Conservation (phyloP, 2,888 invertebrate genomes). For the Agriopis leucophaearia region DNA sequence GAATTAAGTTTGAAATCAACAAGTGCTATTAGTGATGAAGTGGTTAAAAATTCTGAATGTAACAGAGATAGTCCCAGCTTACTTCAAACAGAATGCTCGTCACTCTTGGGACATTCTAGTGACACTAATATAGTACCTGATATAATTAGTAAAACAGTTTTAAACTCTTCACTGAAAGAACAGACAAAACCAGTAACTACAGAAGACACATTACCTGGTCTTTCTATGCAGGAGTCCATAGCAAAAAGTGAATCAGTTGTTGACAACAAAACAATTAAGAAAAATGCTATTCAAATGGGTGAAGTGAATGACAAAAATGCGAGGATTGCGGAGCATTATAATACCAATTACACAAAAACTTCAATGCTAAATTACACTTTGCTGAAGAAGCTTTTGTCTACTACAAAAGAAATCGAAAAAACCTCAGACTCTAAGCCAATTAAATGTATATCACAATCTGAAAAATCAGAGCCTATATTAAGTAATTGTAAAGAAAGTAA, state of each 20-base stretch:
- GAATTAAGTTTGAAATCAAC: conserved; percentile 26
- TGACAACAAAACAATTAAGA: conserved; percentile 33
- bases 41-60: conserved; percentile 32
- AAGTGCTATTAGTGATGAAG: conserved; percentile 19
- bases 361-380: conserved; percentile 75
- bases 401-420: conserved; percentile 67
- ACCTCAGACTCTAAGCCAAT: conserved; percentile 54
- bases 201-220: conserved; percentile 10
- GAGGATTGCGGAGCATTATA: conserved; percentile 18
- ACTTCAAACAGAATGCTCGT: conserved; percentile 10
- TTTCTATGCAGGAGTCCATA: conserved; percentile 11
- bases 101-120: conserved; percentile 23
- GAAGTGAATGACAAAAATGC: conserved; percentile 37
- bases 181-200: conserved; percentile 5
- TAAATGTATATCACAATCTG: conserved; percentile 54
- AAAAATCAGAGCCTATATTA: conserved; percentile 49
- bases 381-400: conserved; percentile 77
- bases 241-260: conserved; percentile 22
- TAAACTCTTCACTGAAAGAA: conserved; percentile 34
- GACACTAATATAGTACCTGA: conserved; percentile 39
- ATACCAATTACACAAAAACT: conserved; percentile 47
- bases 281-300: conserved; percentile 33
- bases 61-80: conserved; percentile 39
- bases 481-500: conserved; percentile 52
- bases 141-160: conserved; percentile 16